Evolutionary conservation across 2,797 vertebrate genomes (phyloP).

Genomic region (Leptoclinus maculatus): DNA sequence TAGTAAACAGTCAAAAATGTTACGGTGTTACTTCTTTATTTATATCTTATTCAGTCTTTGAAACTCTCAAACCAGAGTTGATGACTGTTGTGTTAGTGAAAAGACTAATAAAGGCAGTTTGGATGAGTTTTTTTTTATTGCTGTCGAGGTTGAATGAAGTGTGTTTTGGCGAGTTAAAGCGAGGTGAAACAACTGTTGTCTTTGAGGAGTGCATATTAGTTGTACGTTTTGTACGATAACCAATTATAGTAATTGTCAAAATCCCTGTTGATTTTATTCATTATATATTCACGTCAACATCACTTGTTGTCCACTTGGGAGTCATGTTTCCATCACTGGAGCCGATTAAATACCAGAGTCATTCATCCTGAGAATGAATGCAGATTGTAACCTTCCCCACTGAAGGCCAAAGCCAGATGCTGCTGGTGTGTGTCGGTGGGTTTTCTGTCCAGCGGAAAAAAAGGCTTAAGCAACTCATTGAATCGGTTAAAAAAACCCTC

Average conservation of each 20-base stretch:
- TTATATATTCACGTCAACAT: not conserved
- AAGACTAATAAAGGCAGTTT: not conserved
- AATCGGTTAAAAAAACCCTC: constrained; percentile 21
- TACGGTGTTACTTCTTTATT: not conserved
- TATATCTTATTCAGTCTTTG: not conserved
- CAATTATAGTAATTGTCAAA: not conserved
- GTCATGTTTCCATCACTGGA: not conserved
- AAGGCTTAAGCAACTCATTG: constrained; percentile 10
- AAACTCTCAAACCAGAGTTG: too few species aligned
- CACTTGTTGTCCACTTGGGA: not conserved
- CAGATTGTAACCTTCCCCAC: not conserved
- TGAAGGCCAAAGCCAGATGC: not conserved
- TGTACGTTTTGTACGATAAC: not conserved
- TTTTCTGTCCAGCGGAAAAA: not conserved
- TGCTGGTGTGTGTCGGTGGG: not conserved
- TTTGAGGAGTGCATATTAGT: not conserved
- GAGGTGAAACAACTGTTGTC: not conserved
- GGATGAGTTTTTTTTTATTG: not conserved
- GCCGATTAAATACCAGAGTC: not conserved
- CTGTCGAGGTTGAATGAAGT: not conserved
- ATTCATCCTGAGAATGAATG: not conserved
- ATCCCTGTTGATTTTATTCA: not conserved
- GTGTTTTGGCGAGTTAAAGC: not conserved
- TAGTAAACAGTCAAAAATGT: not conserved
- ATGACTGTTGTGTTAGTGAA: not conserved